phyloP scores from a whole-genome alignment of 1,140 invertebrate genomes.

The Megalonaias nervosa region DNA sequence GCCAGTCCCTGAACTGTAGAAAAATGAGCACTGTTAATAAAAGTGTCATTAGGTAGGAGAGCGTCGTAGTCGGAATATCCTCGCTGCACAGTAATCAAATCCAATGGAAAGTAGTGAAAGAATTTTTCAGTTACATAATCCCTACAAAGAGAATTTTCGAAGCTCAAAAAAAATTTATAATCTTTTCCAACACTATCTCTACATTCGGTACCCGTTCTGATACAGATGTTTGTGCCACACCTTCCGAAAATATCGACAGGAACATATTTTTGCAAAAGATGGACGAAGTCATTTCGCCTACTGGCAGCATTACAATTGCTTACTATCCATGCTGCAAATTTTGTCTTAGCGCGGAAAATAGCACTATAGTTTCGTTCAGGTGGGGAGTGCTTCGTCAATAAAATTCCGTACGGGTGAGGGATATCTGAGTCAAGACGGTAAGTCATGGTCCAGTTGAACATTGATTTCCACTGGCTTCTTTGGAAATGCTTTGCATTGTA shows the following conservation, averaged over 20 bases:
- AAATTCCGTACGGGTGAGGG: conserved; percentile 3
- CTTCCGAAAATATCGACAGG: conserved; percentile 77
- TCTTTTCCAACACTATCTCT: conserved; percentile 2
- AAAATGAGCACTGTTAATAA: conserved; percentile 12
- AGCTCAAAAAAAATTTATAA: conserved; percentile 14
- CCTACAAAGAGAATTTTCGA: conserved; percentile 26
- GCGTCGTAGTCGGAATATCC: background rate
- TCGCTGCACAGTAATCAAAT: conserved; percentile 1
- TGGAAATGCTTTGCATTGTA: background rate
- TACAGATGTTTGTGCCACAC: conserved; percentile 67
- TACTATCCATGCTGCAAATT: conserved; percentile 76
- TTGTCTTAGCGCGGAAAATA: conserved; percentile 36
- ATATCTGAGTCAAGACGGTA: conserved; percentile 22
- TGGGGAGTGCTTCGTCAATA: background rate
- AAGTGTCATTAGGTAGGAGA: background rate
- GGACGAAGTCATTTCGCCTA: conserved; percentile 73
- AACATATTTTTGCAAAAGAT: conserved; percentile 73
- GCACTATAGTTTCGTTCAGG: background rate
- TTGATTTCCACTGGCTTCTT: too few relatives aligned
- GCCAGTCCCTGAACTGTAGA: background rate
- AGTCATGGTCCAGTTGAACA: conserved; percentile 22
- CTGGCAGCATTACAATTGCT: conserved; percentile 76
- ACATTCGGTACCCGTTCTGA: conserved; percentile 11
- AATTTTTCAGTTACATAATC: conserved; percentile 26
- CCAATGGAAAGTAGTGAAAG: conserved; percentile 15